phyloP scores from a whole-genome alignment of 2,113 vertebrate species.

The Chlorodrepanis virens region DNA sequence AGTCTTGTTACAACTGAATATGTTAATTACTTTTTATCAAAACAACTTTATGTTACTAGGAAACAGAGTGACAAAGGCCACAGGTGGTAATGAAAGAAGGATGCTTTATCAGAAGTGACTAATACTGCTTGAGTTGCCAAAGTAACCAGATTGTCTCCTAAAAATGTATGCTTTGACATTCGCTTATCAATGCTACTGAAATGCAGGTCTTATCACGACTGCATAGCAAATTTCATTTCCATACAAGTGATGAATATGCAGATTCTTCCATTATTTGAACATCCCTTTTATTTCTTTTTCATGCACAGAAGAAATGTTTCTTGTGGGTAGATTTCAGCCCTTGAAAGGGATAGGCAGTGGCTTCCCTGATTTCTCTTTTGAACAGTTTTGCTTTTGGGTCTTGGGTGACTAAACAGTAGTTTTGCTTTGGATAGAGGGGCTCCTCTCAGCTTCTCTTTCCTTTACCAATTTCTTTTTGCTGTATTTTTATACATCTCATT shows the following conservation, averaged over 20 bases:
- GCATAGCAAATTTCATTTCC: constrained; percentile 69
- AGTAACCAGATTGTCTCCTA: constrained; percentile 66
- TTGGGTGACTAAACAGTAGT: neutral
- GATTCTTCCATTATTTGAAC: constrained; percentile 43
- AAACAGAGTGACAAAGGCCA: constrained; percentile 65
- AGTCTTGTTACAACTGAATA: constrained; percentile 48
- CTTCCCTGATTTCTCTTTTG: neutral
- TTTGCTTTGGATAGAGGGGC: neutral
- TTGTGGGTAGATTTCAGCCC: neutral
- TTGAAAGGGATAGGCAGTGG: neutral
- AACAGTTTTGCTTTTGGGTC: neutral
- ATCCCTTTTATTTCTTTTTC: constrained; percentile 51
- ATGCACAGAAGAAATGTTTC: neutral
- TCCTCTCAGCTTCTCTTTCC: neutral
- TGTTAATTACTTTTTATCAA: constrained; percentile 69
- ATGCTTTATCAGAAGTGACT: constrained; percentile 60
- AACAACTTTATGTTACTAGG: constrained; percentile 54
- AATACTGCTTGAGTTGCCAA: constrained; percentile 60
- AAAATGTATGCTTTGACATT: constrained; percentile 70
- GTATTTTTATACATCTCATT: neutral
- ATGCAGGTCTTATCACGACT: constrained; percentile 61
- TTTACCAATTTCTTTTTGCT: neutral
- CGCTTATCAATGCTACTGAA: constrained; percentile 66
- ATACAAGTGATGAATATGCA: constrained; percentile 63
- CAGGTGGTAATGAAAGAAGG: constrained; percentile 62